Percentiles rank a stretch among this genome's conserved stretches.
These are phyloP conservation scores for Pimpla rufipes DNA, from an alignment of 2,888 invertebrate genomes.

Conservation along the genomic window DNA sequence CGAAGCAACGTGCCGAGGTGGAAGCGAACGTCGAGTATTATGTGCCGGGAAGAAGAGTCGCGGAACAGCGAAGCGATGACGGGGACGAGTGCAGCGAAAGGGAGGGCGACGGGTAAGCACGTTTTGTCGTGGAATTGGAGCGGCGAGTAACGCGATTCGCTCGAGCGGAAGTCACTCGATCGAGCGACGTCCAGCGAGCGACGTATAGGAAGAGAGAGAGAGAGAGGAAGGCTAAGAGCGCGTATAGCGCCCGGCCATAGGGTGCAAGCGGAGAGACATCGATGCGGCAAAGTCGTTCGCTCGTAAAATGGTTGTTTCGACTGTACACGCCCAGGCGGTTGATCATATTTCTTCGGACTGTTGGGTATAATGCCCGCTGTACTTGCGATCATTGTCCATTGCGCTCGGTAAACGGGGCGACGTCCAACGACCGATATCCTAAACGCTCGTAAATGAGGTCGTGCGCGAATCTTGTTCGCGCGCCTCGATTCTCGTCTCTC, in stretches of 20 bases:
- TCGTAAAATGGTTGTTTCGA: slow-evolving; percentile 44
- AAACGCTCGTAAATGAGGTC: slow-evolving; percentile 12
- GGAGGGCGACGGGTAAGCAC: slow-evolving; percentile 12
- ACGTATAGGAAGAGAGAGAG: slow-evolving; percentile 30
- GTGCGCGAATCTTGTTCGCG: not conserved
- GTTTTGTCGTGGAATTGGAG: slow-evolving; percentile 51
- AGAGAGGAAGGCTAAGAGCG: not conserved
- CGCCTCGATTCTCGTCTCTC: not conserved
- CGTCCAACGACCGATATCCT: slow-evolving; percentile 27
- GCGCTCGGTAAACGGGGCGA: slow-evolving; percentile 12
- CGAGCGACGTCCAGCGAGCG: slow-evolving; percentile 35
- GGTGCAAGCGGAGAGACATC: slow-evolving; percentile 10
- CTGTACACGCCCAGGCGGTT: slow-evolving; percentile 27
- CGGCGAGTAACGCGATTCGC: slow-evolving; percentile 44
- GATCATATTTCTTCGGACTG: slow-evolving; percentile 39
- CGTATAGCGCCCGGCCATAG: not conserved
- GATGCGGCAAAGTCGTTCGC: slow-evolving; percentile 35
- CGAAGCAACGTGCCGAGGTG: not conserved
- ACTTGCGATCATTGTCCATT: not conserved
- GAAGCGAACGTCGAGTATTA: slow-evolving; percentile 12
- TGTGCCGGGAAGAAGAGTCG: not conserved
- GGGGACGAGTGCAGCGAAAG: not conserved
- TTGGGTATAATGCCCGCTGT: slow-evolving; percentile 14
- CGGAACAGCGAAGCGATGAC: not conserved
- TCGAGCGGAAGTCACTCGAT: slow-evolving; percentile 55